These are phyloP conservation scores for Pelvicachromis taeniatus DNA, from an alignment of 2,113 vertebrate genomes.

Conservation along the genomic window DNA sequence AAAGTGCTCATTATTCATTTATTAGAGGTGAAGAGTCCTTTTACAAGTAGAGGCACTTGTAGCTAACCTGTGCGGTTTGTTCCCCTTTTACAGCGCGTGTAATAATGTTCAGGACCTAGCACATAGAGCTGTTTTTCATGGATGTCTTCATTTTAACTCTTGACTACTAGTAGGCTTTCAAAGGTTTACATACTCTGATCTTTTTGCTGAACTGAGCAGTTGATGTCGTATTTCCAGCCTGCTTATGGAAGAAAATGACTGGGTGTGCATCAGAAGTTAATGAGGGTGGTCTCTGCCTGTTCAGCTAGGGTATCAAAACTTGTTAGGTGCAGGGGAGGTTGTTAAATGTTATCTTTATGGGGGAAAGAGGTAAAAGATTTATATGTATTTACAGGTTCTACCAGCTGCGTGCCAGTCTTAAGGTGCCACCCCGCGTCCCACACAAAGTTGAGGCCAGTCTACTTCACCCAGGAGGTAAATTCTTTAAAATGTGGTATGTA, in stretches of 20 bases:
- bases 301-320: not conserved
- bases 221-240: not conserved
- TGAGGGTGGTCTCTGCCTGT: not conserved
- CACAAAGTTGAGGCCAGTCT: slow-evolving; percentile 94
- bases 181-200: not conserved
- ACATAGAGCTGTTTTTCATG: not conserved
- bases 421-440: slow-evolving; percentile 90
- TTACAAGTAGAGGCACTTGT: slow-evolving; percentile 38
- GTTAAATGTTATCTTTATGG: not conserved
- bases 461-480: slow-evolving; percentile 83
- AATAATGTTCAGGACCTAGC: not conserved
- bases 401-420: slow-evolving; percentile 91
- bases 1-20: slow-evolving; percentile 64
- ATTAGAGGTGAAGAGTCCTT: slow-evolving; percentile 44
- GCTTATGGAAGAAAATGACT: not conserved
- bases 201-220: not conserved
- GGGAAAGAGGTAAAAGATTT: not conserved
- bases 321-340: not conserved
- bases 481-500: not conserved
- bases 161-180: not conserved
- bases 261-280: not conserved
- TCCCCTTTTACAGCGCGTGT: not conserved
- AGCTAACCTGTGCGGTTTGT: slow-evolving; percentile 22
- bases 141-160: not conserved
- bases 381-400: slow-evolving; percentile 81